A percentile compares a stretch with the other conserved stretches of the same genome.
Evolutionary conservation across 92 coral and sea anemone genomes (phyloP).

Genomic region (Epizoanthus stellaris): DNA sequence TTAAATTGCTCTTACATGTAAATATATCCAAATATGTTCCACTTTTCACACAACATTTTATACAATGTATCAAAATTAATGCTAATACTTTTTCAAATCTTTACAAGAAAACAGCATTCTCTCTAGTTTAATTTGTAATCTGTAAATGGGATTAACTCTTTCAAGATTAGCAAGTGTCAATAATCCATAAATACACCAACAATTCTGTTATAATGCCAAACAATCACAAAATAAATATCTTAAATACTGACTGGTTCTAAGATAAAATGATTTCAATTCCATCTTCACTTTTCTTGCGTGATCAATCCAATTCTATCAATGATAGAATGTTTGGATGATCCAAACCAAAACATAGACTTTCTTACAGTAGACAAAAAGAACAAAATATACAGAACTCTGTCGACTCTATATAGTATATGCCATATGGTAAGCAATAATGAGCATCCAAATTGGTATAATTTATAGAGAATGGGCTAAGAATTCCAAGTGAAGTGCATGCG

Average conservation of each 20-base stretch:
- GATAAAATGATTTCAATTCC: background rate
- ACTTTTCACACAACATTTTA: too few species aligned
- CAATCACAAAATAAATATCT: conserved; percentile 9
- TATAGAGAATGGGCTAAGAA: background rate
- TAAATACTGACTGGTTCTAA: background rate
- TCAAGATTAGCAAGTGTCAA: background rate
- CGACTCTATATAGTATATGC: too few species aligned
- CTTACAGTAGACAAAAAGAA: background rate
- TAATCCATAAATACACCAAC: background rate
- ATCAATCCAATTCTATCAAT: background rate
- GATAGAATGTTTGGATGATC: background rate
- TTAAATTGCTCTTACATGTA: too few species aligned
- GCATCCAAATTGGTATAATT: background rate
- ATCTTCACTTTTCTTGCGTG: background rate
- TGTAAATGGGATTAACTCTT: background rate
- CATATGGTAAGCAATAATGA: conserved; percentile 3
- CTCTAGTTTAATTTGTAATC: background rate
- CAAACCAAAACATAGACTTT: background rate
- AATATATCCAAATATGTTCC: too few species aligned
- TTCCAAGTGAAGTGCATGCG: background rate
- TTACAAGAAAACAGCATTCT: background rate
- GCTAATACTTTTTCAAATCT: background rate
- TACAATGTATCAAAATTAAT: background rate
- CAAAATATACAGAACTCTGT: background rate
- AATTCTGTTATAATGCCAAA: background rate